Evolutionary conservation across 2,797 vertebrate species (phyloP), one percentile per base, ranked within the genome.

Genomic region (Xenentodon cancila): DNA sequence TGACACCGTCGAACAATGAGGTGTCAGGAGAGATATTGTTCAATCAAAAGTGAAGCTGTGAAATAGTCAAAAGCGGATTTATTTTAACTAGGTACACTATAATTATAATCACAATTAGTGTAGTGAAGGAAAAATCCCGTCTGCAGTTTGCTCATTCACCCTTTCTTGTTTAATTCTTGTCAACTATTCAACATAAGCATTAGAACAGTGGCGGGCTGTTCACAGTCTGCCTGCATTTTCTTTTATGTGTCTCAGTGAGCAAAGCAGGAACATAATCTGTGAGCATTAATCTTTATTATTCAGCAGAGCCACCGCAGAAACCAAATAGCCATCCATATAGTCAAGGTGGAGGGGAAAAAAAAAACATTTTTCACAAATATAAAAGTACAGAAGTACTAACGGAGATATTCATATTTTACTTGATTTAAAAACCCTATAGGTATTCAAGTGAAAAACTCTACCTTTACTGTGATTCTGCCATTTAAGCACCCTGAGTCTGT

Each of bases 261-360:
- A 72, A 67, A 63, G 67, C 74, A 79, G 57, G 71, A 79, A 70
- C 59, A 73, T 83, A 61, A 84, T 88, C 74, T 81, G 43, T 47
- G 48, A 78, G 65, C 75, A 90, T 89, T 84, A 64, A 87, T 88
- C 82, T 88, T 85, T 85, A 87, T 85, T 86, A 84, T 79, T 83
- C 77, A 68, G 58, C 53, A 53, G 75, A 73, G 72, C 59, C 56
- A 59, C 69, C 42, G 40, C 60, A 64, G 73, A 85, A 86, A 83
- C 77, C 48, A 82, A 84, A 84, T 84, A 59, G 58, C 34, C 46
- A 45, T 71, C 71, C 64, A 72, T 75, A 80, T 52, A 73, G 20
- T 72, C 82, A 89, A 86, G 85, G 87, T 89, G 4, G 30, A 62
- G 68, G 71, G 47, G 44, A 20, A 62, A 40, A 21, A 48, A 34